Evolutionary conservation across 1,140 invertebrate genomes (phyloP), one percentile per base, ranked within the genome.

Genomic region (Tetragonula clypearis): DNA sequence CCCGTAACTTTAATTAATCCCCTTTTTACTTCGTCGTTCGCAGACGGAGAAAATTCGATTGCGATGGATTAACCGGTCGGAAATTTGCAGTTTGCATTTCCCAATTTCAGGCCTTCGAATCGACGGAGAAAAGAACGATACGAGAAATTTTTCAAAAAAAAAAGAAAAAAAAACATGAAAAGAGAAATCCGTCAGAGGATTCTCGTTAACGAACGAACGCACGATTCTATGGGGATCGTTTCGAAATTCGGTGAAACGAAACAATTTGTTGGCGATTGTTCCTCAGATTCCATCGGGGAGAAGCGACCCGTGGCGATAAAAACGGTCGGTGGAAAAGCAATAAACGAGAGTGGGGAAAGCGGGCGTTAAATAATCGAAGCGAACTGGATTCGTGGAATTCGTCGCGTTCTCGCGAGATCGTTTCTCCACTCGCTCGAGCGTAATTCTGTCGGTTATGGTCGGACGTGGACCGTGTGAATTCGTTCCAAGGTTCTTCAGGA

Each of bases 321-420:
- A 77, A 35, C 35, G 3, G 26, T 49, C 15, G 21, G 21, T 8
- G 15, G 9, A n/a, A 53, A 66, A 55, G 75, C 75, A 62, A 77
- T 77, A 62, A 77, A 49, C 58, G 58, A 21, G 58, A 21, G 19
- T 62, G 30, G 58, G 15, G 23, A 75, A 35, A 75, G 1, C 23
- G 35, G 23, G 14, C 12, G 77, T 79, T 26, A 79, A 79, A 23
- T 68, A 68, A 79, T n/a, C 53, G 65, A 56, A 79, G 14, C 49
- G 23, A 15, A 4, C 4, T 5, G 53, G n/a, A 19, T 66, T 6
- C 62, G 14, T 11, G 41, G 56, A 78, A 78, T 79, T 79, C 23
- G 17, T 79, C 4, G 41, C n/a, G 14, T 35, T 35, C 8, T 79
- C 11, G 41, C 17, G 60, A 21, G 15, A 5, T 49, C 60, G 60